Evolutionary conservation across 1,140 invertebrate genomes (phyloP), one percentile per base, ranked within the genome.

Genomic region (Tetramorium parvispinum): DNA sequence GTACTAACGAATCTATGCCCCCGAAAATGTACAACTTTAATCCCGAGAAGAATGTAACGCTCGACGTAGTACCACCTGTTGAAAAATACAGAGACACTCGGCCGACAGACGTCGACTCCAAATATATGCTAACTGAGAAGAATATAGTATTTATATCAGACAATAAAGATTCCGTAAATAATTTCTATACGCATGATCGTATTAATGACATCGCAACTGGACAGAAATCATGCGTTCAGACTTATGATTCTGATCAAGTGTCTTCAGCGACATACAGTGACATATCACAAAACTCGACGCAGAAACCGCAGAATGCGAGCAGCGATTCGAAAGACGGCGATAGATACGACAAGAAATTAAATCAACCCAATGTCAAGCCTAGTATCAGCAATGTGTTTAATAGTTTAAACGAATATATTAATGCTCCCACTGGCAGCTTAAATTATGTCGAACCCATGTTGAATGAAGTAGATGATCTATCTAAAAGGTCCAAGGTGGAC

Each of bases 341-440:
- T 57, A 94, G 92, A 86, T 95, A 94, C 18, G 94, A 94, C 49
- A 94, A 94, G 40, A 95, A 94, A 73, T 83, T 94, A 32, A 95
- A 94, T 68, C 94, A 95, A 46, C 88, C 93, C 11, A 94, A 93
- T 81, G 89, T 92, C 2, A 96, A 96, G 76, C 96, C 96, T 85
- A 96, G 95, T 43, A 96, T 96, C 24, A 96, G 95, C 63, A 96
- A 97, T 92, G 96, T 97, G 37, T 97, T 97, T 88, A 96, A 95
- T 87, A 97, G 96, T 90, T 93, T 97, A n/a, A 96, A 96, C 63
- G 96, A 97, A 43, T 97, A 96, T 89, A 95, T 96, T 49, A 96
- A 96, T 88, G 93, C 93, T 32, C 92, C 95, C 27, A 93, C 92
- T 55, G 91, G 88, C 37, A 94, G 91, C 71, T 89, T 94, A 18